These are phyloP conservation scores for Calliopsis andreniformis DNA, from an alignment of 1,140 invertebrate species.

Conservation along the genomic window DNA sequence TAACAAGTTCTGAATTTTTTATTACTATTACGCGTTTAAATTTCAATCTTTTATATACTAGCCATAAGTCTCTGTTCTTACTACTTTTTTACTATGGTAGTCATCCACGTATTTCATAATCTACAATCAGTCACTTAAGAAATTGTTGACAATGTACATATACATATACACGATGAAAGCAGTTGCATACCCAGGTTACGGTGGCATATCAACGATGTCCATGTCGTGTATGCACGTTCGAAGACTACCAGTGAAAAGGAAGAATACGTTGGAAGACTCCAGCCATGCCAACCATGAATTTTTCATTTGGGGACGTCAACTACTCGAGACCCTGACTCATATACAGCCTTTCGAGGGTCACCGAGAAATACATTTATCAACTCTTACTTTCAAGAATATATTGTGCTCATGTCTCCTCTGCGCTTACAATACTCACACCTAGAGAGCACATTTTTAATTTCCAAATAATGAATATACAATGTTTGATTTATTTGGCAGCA, in stretches of 20 bases:
- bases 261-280: neutral
- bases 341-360: constrained; percentile 2
- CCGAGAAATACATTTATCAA: neutral
- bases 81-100: neutral
- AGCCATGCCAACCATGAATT: constrained; percentile 11
- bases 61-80: too few species aligned
- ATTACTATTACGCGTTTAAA: too few species aligned
- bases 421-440: neutral
- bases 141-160: constrained; percentile 4
- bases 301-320: constrained; percentile 13
- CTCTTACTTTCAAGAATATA: neutral
- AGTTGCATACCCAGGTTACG: neutral
- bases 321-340: neutral
- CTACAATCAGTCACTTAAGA: constrained; percentile 1
- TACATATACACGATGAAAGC: too few species aligned
- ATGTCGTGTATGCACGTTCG: constrained; percentile 8
- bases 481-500: too few species aligned
- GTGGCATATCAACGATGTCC: constrained; percentile 17
- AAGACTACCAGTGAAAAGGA: constrained; percentile 1
- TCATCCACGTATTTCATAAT: neutral
- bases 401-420: neutral
- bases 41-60: too few species aligned
- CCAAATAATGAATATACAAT: too few species aligned
- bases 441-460: neutral
- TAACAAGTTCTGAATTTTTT: too few species aligned